Evolutionary conservation across 30 jellyfish, hydroid and myxozoan genomes (phyloP).

Genomic region (Cassiopea andromeda): DNA sequence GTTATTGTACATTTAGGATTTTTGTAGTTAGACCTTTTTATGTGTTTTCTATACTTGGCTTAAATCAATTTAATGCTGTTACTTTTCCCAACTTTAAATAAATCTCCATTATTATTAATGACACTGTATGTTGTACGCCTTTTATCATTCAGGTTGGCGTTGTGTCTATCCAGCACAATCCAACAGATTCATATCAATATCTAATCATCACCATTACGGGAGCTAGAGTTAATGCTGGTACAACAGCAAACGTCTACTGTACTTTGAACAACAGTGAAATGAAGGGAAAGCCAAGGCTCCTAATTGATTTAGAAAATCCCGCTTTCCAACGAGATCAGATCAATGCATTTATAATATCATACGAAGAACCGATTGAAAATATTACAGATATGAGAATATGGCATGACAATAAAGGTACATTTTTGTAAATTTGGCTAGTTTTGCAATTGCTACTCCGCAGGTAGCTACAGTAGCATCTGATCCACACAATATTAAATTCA

Average conservation of each 20-base stretch:
- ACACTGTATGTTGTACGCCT: too few relatives aligned
- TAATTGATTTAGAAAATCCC: constrained; percentile 39
- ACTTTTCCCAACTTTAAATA: too few relatives aligned
- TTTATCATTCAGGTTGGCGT: constrained; percentile 40
- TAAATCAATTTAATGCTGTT: too few relatives aligned
- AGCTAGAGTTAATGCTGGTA: constrained; percentile 72
- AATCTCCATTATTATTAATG: too few relatives aligned
- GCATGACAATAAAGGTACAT: constrained; percentile 78
- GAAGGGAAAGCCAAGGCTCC: constrained; percentile 42
- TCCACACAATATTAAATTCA: too few relatives aligned
- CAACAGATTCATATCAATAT: constrained; percentile 11
- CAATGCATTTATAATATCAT: constrained; percentile 51
- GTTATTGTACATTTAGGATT: too few relatives aligned
- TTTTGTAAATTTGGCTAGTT: too few relatives aligned
- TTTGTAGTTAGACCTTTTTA: too few relatives aligned
- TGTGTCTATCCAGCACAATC: constrained; percentile 27
- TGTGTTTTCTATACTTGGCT: too few relatives aligned
- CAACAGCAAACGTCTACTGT: constrained; percentile 80
- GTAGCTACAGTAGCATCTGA: too few relatives aligned
- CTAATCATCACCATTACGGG: constrained; percentile 76
- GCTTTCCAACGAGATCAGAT: constrained; percentile 57
- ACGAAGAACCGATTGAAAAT: constrained; percentile 57
- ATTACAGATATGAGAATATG: constrained; percentile 53
- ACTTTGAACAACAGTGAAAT: constrained; percentile 29
- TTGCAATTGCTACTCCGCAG: too few relatives aligned